Evolutionary conservation across 2,113 vertebrate species (phyloP).

Genomic region (Raphicerus campestris): DNA sequence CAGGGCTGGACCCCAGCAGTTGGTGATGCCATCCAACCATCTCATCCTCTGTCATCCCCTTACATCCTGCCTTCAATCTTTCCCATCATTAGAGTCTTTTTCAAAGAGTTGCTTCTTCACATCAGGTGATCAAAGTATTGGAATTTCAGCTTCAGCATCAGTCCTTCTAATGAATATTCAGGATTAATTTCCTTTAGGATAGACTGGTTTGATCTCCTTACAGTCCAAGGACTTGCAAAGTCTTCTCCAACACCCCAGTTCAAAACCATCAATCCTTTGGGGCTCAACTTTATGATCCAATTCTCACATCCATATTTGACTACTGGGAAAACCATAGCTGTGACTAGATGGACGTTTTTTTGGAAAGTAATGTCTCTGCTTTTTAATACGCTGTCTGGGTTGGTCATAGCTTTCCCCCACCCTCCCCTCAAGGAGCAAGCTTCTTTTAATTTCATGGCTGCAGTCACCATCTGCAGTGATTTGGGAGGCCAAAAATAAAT

Average conservation of each 20-base stretch:
- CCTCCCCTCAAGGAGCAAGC: accelerated
- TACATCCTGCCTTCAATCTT: neutral
- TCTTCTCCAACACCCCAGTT: neutral
- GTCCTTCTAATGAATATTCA: neutral
- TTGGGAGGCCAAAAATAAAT: neutral
- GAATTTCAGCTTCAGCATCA: neutral
- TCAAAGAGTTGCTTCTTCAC: neutral
- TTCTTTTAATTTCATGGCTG: neutral
- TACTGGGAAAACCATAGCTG: neutral
- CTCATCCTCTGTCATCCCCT: neutral
- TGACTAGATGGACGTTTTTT: neutral
- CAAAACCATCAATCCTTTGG: neutral
- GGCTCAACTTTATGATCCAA: neutral
- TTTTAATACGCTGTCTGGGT: neutral
- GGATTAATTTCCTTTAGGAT: neutral
- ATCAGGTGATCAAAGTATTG: neutral
- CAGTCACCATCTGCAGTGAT: neutral
- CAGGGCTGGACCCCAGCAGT: neutral
- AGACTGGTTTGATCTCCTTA: neutral
- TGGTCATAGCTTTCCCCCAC: neutral
- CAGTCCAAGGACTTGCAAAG: neutral
- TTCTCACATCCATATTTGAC: neutral
- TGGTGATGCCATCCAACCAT: neutral
- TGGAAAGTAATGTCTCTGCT: neutral
- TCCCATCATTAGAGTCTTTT: neutral